Conservation (phyloP, 35 echinoderm and acorn worm species). For the Hemicentrotus pulcherrimus region DNA sequence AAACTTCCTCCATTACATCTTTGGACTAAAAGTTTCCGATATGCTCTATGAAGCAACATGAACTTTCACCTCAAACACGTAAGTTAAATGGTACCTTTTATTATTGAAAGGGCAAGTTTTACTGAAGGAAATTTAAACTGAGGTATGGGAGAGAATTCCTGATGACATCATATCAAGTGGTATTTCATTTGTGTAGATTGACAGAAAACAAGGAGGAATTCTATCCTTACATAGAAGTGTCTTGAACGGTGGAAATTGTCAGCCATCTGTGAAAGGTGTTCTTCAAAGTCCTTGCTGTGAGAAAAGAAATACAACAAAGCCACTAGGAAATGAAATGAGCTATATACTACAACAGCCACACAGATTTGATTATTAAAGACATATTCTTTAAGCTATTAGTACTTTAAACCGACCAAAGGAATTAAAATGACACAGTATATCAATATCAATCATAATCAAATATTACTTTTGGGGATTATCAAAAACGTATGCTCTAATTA, state of each 20-base stretch:
- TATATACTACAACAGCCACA: no score
- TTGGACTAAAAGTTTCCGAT: no score
- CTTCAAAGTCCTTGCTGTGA: constrained; percentile 29
- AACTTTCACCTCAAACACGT: no score
- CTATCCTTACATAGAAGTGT: constrained; percentile 38
- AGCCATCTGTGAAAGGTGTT: neutral
- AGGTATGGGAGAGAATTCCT: neutral
- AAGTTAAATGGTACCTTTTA: neutral
- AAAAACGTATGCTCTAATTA: no score
- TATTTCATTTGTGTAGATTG: neutral
- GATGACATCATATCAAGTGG: neutral
- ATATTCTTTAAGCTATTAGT: no score
- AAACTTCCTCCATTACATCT: no score
- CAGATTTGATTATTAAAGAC: no score
- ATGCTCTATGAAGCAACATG: no score
- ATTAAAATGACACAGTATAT: no score
- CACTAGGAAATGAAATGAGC: neutral
- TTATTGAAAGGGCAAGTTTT: neutral
- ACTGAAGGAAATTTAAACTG: neutral
- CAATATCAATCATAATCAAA: no score
- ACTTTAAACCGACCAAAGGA: no score
- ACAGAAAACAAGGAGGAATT: neutral
- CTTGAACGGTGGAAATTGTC: constrained; percentile 35
- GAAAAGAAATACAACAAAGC: neutral
- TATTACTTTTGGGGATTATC: no score